Base-by-base conservation (phyloP, 2,113 vertebrate genomes). In the Neofelis nebulosa region DNA sequence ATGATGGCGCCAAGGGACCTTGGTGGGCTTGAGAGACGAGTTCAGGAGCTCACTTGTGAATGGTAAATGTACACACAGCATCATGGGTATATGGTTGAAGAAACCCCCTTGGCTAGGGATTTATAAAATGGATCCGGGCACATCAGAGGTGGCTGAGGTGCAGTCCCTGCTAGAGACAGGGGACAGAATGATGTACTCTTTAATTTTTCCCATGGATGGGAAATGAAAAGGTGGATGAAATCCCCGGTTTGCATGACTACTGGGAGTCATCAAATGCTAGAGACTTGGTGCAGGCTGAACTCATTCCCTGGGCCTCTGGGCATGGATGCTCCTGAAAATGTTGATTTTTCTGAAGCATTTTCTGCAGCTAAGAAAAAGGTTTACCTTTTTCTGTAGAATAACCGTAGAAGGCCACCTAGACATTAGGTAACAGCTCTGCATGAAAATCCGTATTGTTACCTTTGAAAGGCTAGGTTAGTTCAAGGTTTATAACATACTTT, bases 341-440 rank as follows among this genome's bases (percentile, higher is more conserved):
- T 52, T 50, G 45, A 25, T 92, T n/a, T 91, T 94, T 94, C 82
- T 61, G 4, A 95, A 79, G 71, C 27, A 66, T 78, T 95, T 95
- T 78, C 55, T 95, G 50, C 48, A 89, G 23, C 36, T 81, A 7
- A 57, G 71, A 52, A 63, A 81, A 95, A 50, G 36, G 31, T 8
- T 0, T 92, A 45, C 86, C 19, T 61, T 73, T 96, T 88, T n/a
- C 36, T 91, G 15, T 78, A 36, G 66, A 21, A 52, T 69, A 94
- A 86, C 9, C 45, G 89, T 78, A 92, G 83, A 86, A 87, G 89
- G 29, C 73, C 16, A 86, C 15, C 5, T 81, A 86, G 87, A 68
- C 80, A 55, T 74, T 88, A 74, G 79, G 19, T 82, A 79, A 61
- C 8, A 95, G 41, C 41, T 89, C n/a, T 81, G 50, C 52, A 61